Percentiles rank a stretch among this genome's conserved stretches.
These are phyloP conservation scores for Pristionchus fissidentatus DNA, from an alignment of 2,888 invertebrate genomes.

Conservation along the genomic window DNA sequence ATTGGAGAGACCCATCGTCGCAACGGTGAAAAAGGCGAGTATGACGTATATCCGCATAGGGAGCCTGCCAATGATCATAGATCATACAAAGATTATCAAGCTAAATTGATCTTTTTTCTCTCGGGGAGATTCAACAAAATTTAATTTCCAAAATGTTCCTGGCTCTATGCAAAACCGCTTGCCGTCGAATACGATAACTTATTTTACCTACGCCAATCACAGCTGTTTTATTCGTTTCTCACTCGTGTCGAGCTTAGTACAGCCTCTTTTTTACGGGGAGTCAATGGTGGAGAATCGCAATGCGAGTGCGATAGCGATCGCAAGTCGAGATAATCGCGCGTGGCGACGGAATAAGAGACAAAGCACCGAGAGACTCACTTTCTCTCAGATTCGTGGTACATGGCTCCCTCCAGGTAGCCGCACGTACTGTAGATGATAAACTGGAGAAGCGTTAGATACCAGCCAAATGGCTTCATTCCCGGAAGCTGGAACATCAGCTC, in stretches of 20 bases:
- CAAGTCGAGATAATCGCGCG: neutral
- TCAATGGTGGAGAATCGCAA: too few relatives aligned
- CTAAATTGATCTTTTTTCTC: neutral
- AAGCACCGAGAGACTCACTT: conserved; percentile 74
- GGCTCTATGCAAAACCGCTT: too few relatives aligned
- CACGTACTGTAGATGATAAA: conserved; percentile 89
- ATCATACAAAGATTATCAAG: neutral
- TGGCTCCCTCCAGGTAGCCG: conserved; percentile 84
- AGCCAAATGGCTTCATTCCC: conserved; percentile 89
- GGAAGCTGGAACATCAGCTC: conserved; percentile 92
- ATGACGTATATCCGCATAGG: conserved; percentile 87
- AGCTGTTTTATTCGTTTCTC: too few relatives aligned
- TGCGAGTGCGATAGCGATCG: neutral
- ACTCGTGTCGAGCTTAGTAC: too few relatives aligned
- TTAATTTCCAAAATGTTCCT: neutral
- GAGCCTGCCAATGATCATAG: conserved; percentile 82
- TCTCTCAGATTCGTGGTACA: conserved; percentile 79
- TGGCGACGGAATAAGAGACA: neutral
- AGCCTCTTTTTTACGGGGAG: too few relatives aligned
- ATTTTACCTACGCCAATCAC: too few relatives aligned
- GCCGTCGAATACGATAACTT: too few relatives aligned
- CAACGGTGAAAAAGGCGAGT: conserved; percentile 89
- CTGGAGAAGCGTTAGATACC: conserved; percentile 92
- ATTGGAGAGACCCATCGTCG: conserved; percentile 96
- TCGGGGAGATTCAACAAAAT: neutral